Percentiles rank a stretch among this genome's conserved stretches.
Conservation (phyloP, 2,113 vertebrate genomes). For the Tenrec ecaudatus region DNA sequence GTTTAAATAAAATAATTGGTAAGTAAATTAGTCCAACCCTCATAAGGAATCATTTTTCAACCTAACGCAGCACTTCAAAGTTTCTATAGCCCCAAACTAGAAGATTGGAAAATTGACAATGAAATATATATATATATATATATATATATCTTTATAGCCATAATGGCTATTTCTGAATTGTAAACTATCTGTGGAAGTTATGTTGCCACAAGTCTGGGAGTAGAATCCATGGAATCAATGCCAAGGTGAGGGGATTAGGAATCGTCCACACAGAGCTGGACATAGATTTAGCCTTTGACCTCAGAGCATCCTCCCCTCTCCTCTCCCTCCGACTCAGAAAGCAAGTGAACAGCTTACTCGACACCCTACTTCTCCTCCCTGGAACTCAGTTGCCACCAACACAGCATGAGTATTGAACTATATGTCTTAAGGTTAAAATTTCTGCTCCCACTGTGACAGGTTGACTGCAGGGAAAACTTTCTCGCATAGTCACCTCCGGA, state of each 20-base stretch:
- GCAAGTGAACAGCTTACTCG: slow-evolving; percentile 42
- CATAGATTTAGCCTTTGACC: neutral
- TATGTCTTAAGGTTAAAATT: neutral
- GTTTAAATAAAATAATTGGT: neutral
- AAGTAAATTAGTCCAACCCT: accelerated
- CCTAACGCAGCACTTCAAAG: no score
- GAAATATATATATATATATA: neutral
- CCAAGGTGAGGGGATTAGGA: neutral
- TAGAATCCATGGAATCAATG: slow-evolving; percentile 56
- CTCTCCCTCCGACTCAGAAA: slow-evolving; percentile 41
- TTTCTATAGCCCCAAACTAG: neutral
- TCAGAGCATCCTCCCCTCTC: neutral
- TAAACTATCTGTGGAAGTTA: slow-evolving; percentile 36
- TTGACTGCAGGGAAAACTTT: neutral
- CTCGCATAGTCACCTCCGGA: neutral
- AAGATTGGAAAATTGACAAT: neutral
- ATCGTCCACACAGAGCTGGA: neutral
- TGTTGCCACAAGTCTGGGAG: neutral
- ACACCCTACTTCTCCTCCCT: neutral
- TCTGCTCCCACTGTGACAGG: neutral
- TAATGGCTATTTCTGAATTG: neutral
- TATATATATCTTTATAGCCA: neutral
- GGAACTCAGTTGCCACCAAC: neutral
- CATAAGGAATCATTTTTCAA: neutral
- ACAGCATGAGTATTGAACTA: slow-evolving; percentile 14